A percentile compares a stretch with the other conserved stretches of the same genome.
These are phyloP conservation scores for Tetraodon nigroviridis DNA, from an alignment of 2,113 vertebrate species.

Conservation along the genomic window DNA sequence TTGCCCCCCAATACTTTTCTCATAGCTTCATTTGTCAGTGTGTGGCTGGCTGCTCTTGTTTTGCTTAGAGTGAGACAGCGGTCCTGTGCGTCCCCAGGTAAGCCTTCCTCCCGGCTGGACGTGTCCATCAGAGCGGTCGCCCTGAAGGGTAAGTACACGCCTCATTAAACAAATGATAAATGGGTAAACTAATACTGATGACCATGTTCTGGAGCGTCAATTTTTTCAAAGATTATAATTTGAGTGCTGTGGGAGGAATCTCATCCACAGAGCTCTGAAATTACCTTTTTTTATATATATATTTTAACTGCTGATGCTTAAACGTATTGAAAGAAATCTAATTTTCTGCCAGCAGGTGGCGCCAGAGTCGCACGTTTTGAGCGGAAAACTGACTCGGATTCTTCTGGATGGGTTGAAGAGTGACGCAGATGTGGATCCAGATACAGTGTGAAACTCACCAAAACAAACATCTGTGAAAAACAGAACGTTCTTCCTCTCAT, in stretches of 20 bases:
- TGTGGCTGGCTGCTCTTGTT: constrained; percentile 1
- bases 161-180: neutral
- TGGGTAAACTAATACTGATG: neutral
- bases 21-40: constrained; percentile 51
- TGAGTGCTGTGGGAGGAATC: neutral
- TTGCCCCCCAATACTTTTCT: constrained; percentile 57
- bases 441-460: too few relatives aligned
- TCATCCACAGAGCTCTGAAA: neutral
- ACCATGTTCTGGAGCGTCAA: neutral
- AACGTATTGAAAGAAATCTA: neutral
- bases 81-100: constrained; percentile 18
- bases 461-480: too few relatives aligned
- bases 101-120: neutral
- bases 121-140: neutral
- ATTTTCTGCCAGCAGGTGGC: constrained; percentile 8
- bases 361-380: neutral
- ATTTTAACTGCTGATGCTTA: neutral
- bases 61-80: neutral
- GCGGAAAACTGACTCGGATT: too few relatives aligned
- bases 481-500: too few relatives aligned
- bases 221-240: too few relatives aligned
- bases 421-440: too few relatives aligned
- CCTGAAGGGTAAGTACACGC: constrained; percentile 46
- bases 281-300: neutral
- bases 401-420: too few relatives aligned